phyloP scores from a whole-genome alignment of 2,113 vertebrate genomes.

The Lepidothrix coronata region DNA sequence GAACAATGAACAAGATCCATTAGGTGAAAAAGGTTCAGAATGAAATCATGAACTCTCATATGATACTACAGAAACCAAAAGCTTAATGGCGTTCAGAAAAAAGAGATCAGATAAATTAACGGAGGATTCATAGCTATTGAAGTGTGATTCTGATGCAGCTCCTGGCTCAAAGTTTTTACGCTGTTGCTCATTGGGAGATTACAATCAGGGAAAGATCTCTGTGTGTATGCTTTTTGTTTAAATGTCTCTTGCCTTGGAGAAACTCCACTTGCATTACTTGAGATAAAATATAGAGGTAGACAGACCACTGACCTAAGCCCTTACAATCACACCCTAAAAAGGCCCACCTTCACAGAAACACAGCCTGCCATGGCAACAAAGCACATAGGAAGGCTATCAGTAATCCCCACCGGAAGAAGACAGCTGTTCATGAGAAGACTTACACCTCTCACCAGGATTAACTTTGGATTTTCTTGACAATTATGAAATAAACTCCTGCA shows the following conservation, averaged over 20 bases:
- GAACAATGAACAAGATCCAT: neutral
- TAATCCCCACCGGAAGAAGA: neutral
- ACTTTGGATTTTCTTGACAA: neutral
- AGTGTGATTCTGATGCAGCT: neutral
- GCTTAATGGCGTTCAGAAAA: neutral
- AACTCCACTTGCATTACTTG: neutral
- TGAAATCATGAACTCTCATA: neutral
- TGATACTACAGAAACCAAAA: neutral
- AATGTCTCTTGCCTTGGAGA: neutral
- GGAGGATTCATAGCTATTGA: neutral
- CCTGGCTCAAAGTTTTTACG: neutral
- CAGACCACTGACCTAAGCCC: neutral
- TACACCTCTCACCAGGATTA: neutral
- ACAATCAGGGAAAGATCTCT: neutral
- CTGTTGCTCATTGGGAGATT: neutral
- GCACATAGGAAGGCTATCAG: neutral
- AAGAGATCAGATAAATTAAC: neutral
- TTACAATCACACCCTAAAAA: neutral
- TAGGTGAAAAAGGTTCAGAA: neutral
- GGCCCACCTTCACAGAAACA: neutral
- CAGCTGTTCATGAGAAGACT: neutral
- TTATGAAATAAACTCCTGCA: neutral
- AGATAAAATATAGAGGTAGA: neutral
- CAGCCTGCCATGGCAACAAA: neutral
- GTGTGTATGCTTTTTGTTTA: neutral